Evolutionary conservation across 1,140 invertebrate genomes (phyloP).

Genomic region (Campoletis sonorensis): DNA sequence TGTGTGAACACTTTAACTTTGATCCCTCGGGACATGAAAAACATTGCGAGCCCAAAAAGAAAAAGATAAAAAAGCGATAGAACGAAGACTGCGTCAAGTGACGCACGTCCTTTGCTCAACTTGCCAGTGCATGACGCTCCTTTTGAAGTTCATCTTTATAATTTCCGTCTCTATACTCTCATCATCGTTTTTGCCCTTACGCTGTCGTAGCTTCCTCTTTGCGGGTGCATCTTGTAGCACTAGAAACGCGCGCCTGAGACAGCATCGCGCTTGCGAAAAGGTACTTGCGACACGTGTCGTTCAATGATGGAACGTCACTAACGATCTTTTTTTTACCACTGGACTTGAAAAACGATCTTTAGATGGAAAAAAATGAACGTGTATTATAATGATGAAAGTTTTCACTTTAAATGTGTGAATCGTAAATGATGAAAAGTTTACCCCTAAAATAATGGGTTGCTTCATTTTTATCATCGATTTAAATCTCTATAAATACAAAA

Average conservation of each 20-base stretch:
- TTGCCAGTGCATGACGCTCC: background rate
- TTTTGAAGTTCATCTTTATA: conserved; percentile 13
- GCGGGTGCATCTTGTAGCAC: background rate
- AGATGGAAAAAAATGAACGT: background rate
- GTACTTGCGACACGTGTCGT: conserved; percentile 8
- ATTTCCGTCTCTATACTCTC: background rate
- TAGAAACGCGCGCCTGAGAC: conserved; percentile 11
- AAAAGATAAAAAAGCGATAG: background rate
- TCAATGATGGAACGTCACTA: background rate
- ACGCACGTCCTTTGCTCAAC: conserved; percentile 9
- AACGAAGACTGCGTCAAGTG: conserved; percentile 19
- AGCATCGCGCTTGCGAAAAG: background rate
- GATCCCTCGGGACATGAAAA: background rate
- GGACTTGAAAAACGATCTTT: background rate
- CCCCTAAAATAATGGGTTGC: background rate
- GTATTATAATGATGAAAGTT: background rate
- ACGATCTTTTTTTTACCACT: background rate
- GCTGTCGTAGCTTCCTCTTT: conserved; percentile 3
- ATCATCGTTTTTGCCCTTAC: background rate
- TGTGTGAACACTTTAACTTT: background rate
- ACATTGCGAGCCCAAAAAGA: background rate
- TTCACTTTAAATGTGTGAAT: background rate
- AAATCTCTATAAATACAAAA: too few relatives aligned
- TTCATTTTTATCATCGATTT: too few relatives aligned
- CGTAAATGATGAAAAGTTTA: background rate